Conservation (phyloP, 2,888 invertebrate species). For the Drosophila pseudotalamancana region DNA sequence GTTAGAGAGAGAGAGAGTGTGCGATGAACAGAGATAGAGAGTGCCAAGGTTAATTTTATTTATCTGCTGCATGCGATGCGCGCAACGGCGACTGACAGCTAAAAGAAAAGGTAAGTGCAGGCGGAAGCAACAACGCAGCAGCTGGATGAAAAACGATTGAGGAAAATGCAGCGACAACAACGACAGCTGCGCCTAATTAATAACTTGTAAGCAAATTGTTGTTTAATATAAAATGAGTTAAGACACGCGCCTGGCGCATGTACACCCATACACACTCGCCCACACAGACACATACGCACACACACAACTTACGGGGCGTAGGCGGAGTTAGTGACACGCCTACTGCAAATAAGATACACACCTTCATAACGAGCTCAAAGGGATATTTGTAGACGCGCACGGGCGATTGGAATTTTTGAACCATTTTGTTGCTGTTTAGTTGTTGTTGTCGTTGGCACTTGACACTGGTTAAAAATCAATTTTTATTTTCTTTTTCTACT, state of each 20-base stretch:
- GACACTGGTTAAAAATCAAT: conserved; percentile 66
- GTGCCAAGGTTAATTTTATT: conserved; percentile 71
- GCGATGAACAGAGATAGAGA: conserved; percentile 2
- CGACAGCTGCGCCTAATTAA: conserved; percentile 35
- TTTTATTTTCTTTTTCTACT: conserved; percentile 33
- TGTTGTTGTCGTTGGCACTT: conserved; percentile 43
- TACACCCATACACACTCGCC: conserved; percentile 21
- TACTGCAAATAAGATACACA: conserved; percentile 85
- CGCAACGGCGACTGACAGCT: conserved; percentile 24
- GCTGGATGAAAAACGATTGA: conserved; percentile 21
- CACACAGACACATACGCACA: neutral
- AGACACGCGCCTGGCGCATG: conserved; percentile 42
- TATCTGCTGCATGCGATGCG: conserved; percentile 52
- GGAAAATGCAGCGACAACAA: conserved; percentile 17
- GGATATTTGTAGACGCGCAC: conserved; percentile 97
- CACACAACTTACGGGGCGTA: conserved; percentile 1
- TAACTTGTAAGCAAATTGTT: conserved; percentile 7
- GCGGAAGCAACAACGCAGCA: conserved; percentile 25
- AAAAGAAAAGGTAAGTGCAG: conserved; percentile 32
- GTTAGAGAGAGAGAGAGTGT: neutral
- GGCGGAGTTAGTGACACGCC: conserved; percentile 35
- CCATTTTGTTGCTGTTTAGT: conserved; percentile 87
- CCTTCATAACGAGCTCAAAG: conserved; percentile 98
- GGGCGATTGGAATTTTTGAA: conserved; percentile 97
- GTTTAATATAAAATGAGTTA: conserved; percentile 18